Base-by-base conservation (phyloP, 2,888 invertebrate genomes). In the Adela reaumurella region DNA sequence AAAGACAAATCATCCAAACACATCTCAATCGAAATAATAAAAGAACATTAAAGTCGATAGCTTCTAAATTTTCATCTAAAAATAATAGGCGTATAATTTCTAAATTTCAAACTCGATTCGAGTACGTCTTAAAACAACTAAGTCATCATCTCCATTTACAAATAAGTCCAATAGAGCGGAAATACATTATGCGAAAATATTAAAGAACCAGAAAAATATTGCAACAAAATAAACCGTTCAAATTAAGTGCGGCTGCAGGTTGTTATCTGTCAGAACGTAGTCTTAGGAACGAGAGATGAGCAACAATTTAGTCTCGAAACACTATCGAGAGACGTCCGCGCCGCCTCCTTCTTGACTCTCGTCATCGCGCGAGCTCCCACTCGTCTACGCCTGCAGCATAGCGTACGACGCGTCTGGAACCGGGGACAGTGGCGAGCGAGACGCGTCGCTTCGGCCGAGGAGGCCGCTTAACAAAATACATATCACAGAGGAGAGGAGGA, bases 21-120 rank as follows among this genome's bases (percentile, higher is more conserved):
- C 62, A 67, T 65, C 66, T 61, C 57, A 67, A 70, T 67, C 59
- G 69, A 76, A 74, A 74, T 68, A 77, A 78, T 76, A 78, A 77
- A 72, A 77, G 77, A 68, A 77, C 74, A 77, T 77, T 76, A 77
- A 78, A 78, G 77, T 74, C 60, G 61, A 35, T 14, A 35, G 8
- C 35, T 3, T 35, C n/a, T 8, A 35, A 35, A 35, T 35, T 35
- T 35, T 35, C 14, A 35, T 14, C n/a, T 35, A 35, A 14, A 35
- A 35, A 35, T 24, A 24, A 24, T 24, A 24, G 24, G 24, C 24
- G 24, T 24, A 24, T 8, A 24, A 24, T 6, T 24, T 8, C 24
- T 24, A 24, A 4, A 8, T 24, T 24, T 24, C 24, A 8, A 24
- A 24, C 24, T 24, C 24, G 24, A 24, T 24, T 8, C 24, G 24